Conservation (phyloP, 2,113 vertebrate genomes). For the Salvelinus namaycush region DNA sequence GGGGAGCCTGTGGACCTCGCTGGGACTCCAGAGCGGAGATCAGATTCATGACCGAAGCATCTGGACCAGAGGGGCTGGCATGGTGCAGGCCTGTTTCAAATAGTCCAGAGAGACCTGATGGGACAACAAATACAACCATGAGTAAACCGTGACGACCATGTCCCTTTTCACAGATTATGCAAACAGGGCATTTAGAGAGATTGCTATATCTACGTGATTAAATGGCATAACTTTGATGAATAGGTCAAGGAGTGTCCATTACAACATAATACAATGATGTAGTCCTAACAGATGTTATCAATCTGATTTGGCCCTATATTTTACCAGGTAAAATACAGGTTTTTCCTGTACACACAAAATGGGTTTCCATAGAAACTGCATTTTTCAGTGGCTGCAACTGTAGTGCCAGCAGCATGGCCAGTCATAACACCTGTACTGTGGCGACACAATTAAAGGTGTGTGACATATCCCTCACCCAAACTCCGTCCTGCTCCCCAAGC, state of each 20-base stretch:
- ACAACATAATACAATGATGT: no score
- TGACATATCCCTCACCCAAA: constrained; percentile 77
- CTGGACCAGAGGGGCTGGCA: constrained; percentile 83
- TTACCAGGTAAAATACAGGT: no score
- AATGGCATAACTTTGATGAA: no score
- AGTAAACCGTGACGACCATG: no score
- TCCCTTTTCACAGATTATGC: no score
- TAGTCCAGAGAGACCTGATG: constrained; percentile 86
- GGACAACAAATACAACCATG: neutral
- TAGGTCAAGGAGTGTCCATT: no score
- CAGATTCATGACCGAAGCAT: constrained; percentile 94
- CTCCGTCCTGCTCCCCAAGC: constrained; percentile 82
- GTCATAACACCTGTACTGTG: constrained; percentile 25
- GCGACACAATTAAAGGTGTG: constrained; percentile 51
- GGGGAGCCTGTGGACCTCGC: constrained; percentile 87
- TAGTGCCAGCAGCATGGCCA: constrained; percentile 7
- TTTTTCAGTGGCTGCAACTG: constrained; percentile 44
- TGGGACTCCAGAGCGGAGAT: constrained; percentile 91
- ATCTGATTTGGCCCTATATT: no score
- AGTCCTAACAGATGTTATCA: no score
- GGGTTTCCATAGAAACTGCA: neutral
- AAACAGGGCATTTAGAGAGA: no score
- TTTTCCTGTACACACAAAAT: no score
- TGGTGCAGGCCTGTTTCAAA: constrained; percentile 93
- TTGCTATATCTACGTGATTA: no score